phyloP scores from a whole-genome alignment of 2,888 invertebrate species.

The Linnaemya tessellans region DNA sequence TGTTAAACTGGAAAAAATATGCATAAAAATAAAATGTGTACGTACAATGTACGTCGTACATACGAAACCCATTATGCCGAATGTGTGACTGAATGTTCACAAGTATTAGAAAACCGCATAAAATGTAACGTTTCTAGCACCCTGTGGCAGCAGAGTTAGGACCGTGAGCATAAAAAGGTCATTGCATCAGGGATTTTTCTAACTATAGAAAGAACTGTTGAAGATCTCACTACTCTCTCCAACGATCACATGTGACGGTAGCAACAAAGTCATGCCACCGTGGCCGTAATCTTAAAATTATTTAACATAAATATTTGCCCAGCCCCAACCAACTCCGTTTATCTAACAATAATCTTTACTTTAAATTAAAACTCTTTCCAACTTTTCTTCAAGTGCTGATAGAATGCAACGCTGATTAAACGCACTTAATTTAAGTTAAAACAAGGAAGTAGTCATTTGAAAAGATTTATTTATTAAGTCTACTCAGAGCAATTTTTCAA shows the following conservation, averaged over 20 bases:
- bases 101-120: not conserved
- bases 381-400: not conserved
- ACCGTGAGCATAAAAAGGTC: too few species aligned
- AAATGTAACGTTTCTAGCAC: not conserved
- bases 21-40: not conserved
- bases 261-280: too few species aligned
- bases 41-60: too few species aligned
- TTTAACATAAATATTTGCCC: too few species aligned
- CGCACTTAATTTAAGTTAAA: not conserved
- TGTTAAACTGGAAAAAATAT: conserved; percentile 10
- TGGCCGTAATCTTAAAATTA: too few species aligned
- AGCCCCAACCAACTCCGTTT: too few species aligned
- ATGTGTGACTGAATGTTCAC: not conserved
- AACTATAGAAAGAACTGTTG: too few species aligned
- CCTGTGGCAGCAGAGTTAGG: too few species aligned
- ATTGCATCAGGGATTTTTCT: too few species aligned
- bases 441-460: conserved; percentile 5
- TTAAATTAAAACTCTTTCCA: not conserved
- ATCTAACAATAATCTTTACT: too few species aligned
- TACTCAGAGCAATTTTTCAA: not conserved
- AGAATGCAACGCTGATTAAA: not conserved
- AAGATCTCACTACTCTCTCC: too few species aligned
- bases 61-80: not conserved
- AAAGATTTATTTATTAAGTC: not conserved
- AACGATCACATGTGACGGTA: too few species aligned